phyloP scores from a whole-genome alignment of 2,113 vertebrate genomes.

The Sialia sialis region DNA sequence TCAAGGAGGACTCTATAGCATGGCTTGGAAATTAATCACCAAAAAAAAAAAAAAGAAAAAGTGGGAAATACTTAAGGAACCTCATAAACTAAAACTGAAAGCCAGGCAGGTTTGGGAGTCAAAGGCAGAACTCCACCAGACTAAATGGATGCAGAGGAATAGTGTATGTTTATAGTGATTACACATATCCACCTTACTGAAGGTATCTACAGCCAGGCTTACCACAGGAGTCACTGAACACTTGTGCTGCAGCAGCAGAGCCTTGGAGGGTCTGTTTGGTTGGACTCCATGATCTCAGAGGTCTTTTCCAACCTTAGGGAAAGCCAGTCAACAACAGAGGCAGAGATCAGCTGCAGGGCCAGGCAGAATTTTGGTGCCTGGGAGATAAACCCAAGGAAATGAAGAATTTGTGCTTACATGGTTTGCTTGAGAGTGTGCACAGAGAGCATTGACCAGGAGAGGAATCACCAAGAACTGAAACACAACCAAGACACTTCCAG shows the following conservation, averaged over 20 bases:
- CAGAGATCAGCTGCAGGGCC: not conserved
- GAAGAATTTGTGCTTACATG: not conserved
- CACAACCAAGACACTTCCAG: not conserved
- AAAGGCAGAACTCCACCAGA: not conserved
- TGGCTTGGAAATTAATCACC: not conserved
- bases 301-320: not conserved
- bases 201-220: not conserved
- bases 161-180: not conserved
- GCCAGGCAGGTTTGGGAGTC: not conserved
- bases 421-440: not conserved
- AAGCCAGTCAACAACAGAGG: not conserved
- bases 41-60: not conserved
- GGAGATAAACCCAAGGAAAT: not conserved
- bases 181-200: not conserved
- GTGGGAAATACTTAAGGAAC: not conserved
- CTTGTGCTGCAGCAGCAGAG: not conserved
- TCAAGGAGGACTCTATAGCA: not conserved
- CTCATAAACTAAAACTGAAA: not conserved
- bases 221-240: fast-evolving
- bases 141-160: not conserved
- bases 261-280: not conserved
- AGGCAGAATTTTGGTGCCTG: not conserved
- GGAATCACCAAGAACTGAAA: not conserved
- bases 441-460: not conserved
- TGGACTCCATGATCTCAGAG: not conserved